Conservation (phyloP, 1,140 invertebrate species). For the Bombus waltoni region DNA sequence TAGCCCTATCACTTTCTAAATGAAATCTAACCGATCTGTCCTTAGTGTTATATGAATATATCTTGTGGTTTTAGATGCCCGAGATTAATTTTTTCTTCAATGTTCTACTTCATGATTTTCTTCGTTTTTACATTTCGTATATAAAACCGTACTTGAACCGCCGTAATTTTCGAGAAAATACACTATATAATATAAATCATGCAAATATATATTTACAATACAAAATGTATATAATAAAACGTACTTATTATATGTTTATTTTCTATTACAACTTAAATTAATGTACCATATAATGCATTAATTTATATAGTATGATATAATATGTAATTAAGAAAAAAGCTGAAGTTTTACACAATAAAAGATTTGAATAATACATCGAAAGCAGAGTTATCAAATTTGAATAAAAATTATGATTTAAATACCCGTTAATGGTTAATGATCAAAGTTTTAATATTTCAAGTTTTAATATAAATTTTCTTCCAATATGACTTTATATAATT, state of each 20-base stretch:
- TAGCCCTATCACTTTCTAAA: constrained; percentile 44
- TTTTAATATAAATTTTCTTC: too few relatives aligned
- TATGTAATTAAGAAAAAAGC: background rate
- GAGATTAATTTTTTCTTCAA: background rate
- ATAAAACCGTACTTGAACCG: too few relatives aligned
- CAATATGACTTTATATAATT: background rate
- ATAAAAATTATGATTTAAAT: background rate
- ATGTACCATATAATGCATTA: background rate
- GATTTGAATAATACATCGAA: background rate
- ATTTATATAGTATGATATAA: too few relatives aligned
- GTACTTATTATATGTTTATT: background rate
- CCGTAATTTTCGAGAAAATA: too few relatives aligned
- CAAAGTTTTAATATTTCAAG: background rate
- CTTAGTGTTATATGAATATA: background rate
- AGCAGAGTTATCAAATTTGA: background rate
- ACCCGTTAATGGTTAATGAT: background rate
- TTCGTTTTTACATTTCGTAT: background rate
- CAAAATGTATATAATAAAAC: too few relatives aligned
- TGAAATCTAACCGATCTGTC: constrained; percentile 39
- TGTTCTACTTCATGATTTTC: background rate
- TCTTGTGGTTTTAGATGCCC: constrained; percentile 14
- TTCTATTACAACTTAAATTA: background rate
- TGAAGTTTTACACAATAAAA: background rate
- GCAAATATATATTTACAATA: too few relatives aligned
- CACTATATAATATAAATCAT: too few relatives aligned